Evolutionary conservation across 2,888 invertebrate species (phyloP).

Genomic region (Drosophila dives): DNA sequence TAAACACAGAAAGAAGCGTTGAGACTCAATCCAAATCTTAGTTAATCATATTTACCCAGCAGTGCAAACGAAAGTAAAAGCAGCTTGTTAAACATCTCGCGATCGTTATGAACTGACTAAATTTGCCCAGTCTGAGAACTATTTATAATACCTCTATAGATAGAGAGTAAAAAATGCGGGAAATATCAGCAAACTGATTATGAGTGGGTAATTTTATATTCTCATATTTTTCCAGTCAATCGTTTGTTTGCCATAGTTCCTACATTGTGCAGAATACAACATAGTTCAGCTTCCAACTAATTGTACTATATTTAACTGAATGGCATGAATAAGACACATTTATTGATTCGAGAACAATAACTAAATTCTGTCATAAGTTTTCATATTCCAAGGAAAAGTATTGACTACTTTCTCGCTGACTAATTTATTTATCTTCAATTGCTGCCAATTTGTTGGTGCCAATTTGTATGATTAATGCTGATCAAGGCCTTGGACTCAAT

Average conservation of each 20-base stretch:
- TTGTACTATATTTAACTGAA: not conserved
- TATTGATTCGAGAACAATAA: not conserved
- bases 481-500: conserved; percentile 23
- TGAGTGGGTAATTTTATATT: not conserved
- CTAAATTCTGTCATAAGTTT: not conserved
- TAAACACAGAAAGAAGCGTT: not conserved
- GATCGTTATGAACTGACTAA: not conserved
- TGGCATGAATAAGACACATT: not conserved
- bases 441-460: conserved; percentile 2
- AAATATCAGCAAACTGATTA: not conserved
- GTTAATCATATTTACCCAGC: conserved; percentile 9
- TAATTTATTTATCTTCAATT: not conserved
- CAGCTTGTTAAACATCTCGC: conserved; percentile 5
- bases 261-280: not conserved
- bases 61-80: conserved; percentile 2
- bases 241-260: not conserved
- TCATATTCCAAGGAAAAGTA: not conserved
- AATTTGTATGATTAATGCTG: conserved; percentile 24
- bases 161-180: not conserved
- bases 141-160: conserved; percentile 2
- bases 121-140: too few relatives aligned
- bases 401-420: not conserved
- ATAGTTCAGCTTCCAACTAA: not conserved
- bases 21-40: too few relatives aligned
- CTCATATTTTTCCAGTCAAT: not conserved